A percentile compares a stretch with the other conserved stretches of the same genome.
These are phyloP conservation scores for Rhinoraja longicauda DNA, from an alignment of 2,797 vertebrate species.

Conservation along the genomic window DNA sequence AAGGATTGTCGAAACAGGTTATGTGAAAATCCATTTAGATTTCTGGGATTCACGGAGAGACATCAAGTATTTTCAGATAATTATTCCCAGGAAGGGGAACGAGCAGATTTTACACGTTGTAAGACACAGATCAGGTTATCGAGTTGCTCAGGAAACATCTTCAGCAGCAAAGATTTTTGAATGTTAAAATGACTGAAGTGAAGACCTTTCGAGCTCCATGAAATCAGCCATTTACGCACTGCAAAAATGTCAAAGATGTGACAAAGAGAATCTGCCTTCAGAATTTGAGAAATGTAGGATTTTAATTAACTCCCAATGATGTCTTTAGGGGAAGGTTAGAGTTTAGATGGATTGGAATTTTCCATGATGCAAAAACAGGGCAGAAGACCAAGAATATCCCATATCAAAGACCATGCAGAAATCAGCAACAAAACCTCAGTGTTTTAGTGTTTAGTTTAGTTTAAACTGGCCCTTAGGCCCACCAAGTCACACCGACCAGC, in stretches of 20 bases:
- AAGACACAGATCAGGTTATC: not conserved
- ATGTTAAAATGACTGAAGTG: not conserved
- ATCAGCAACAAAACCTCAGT: not conserved
- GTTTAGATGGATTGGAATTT: constrained; percentile 20
- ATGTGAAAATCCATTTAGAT: too few species aligned
- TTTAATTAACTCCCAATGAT: not conserved
- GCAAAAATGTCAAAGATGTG: not conserved
- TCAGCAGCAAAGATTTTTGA: not conserved
- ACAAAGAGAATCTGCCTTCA: not conserved
- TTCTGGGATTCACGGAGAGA: not conserved
- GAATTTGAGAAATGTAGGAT: not conserved
- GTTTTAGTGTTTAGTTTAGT: too few species aligned
- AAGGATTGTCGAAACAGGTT: not conserved
- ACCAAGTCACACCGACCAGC: too few species aligned
- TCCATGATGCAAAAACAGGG: constrained; percentile 29
- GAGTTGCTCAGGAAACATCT: not conserved
- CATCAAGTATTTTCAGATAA: not conserved
- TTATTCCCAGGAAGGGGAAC: not conserved
- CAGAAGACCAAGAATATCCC: constrained; percentile 7
- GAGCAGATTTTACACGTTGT: not conserved
- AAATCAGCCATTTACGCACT: not conserved
- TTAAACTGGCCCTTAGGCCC: too few species aligned
- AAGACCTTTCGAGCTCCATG: not conserved
- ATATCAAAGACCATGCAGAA: constrained; percentile 10
- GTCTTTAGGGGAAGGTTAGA: not conserved